Conservation (phyloP, 2,113 vertebrate species). For the Trochalopteron elliotii region DNA sequence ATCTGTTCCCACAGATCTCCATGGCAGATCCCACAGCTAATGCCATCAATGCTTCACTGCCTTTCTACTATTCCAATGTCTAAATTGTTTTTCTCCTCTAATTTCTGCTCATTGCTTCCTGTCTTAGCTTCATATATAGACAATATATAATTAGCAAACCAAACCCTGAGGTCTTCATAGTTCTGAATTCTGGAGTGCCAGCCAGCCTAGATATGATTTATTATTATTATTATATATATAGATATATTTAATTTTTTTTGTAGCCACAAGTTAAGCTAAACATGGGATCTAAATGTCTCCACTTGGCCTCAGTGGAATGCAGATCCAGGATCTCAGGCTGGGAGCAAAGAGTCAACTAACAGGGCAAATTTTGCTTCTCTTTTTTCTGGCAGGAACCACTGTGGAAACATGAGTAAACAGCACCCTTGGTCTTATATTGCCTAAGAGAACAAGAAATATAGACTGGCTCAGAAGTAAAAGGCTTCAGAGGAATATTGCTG, state of each 20-base stretch:
- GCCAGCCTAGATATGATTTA: not conserved
- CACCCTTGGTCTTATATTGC: not conserved
- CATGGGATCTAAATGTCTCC: not conserved
- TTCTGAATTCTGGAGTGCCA: not conserved
- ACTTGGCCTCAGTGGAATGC: not conserved
- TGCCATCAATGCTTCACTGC: not conserved
- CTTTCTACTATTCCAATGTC: not conserved
- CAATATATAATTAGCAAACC: not conserved
- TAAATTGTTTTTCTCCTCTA: not conserved
- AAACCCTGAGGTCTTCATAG: not conserved
- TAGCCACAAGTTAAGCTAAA: not conserved
- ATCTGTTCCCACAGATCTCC: not conserved
- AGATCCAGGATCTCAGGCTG: not conserved
- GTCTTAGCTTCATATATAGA: not conserved
- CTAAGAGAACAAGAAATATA: not conserved
- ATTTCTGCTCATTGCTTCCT: not conserved
- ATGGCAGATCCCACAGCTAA: not conserved
- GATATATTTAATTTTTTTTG: not conserved
- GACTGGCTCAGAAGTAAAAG: not conserved
- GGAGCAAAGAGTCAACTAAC: not conserved
- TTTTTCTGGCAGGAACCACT: not conserved
- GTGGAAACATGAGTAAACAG: not conserved
- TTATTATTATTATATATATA: not conserved
- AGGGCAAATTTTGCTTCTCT: not conserved
- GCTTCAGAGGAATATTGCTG: not conserved